Evolutionary conservation across 2,888 invertebrate genomes (phyloP).

Genomic region (Melolontha melolontha): DNA sequence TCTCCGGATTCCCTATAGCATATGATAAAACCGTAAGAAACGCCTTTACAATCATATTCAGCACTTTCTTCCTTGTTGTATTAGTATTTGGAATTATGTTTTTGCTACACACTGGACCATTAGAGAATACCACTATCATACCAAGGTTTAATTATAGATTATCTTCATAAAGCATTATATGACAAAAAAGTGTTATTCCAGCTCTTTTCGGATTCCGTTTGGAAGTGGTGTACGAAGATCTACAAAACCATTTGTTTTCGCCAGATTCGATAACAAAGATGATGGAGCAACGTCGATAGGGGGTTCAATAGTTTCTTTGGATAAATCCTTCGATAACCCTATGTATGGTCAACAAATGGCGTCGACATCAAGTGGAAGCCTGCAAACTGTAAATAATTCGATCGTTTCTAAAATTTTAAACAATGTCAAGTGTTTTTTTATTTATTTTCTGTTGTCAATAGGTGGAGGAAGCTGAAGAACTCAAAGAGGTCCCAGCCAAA

Average conservation of each 20-base stretch:
- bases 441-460: not conserved
- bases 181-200: not conserved
- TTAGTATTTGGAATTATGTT: slow-evolving; percentile 38
- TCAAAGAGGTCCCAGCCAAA: not conserved
- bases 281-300: slow-evolving; percentile 53
- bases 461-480: slow-evolving; percentile 18
- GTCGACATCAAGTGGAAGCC: slow-evolving; percentile 31
- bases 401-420: too few relatives aligned
- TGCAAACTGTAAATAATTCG: slow-evolving; percentile 37
- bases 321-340: slow-evolving; percentile 58
- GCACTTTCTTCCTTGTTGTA: slow-evolving; percentile 47
- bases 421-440: not conserved
- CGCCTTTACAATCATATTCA: slow-evolving; percentile 47
- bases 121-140: slow-evolving; percentile 22
- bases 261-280: slow-evolving; percentile 55
- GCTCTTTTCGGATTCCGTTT: too few relatives aligned
- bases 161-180: not conserved
- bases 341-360: slow-evolving; percentile 50
- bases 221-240: slow-evolving; percentile 4
- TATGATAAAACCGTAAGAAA: slow-evolving; percentile 21
- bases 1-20: slow-evolving; percentile 40
- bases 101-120: slow-evolving; percentile 41
- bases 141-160: slow-evolving; percentile 2
- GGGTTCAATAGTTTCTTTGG: slow-evolving; percentile 55
- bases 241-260: slow-evolving; percentile 47